phyloP scores from a whole-genome alignment of 2,797 vertebrate species.

The Rhinella marina region DNA sequence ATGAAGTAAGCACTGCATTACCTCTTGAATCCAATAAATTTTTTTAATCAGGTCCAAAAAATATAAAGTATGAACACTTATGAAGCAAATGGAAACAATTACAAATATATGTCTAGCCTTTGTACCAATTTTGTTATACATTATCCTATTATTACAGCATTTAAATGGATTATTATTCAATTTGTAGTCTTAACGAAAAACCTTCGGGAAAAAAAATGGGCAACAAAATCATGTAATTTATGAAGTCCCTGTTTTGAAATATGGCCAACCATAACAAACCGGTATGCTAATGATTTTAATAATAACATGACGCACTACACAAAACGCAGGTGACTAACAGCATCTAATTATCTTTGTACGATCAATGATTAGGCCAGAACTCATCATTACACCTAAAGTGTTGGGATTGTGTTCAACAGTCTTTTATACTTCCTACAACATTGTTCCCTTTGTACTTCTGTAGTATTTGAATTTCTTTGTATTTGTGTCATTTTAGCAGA shows the following conservation, averaged over 20 bases:
- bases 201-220: neutral
- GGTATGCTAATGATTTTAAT: constrained; percentile 36
- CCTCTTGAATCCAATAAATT: constrained; percentile 3
- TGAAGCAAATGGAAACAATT: constrained; percentile 3
- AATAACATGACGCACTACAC: constrained; percentile 29
- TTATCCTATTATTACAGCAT: neutral
- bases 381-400: constrained; percentile 41
- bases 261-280: constrained; percentile 52
- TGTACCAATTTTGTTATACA: neutral
- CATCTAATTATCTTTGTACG: constrained; percentile 52
- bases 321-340: constrained; percentile 54
- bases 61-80: constrained; percentile 1
- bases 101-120: neutral
- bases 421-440: constrained; percentile 26
- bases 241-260: constrained; percentile 38
- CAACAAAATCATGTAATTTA: neutral
- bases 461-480: constrained; percentile 35
- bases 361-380: constrained; percentile 35
- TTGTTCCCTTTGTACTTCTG: neutral
- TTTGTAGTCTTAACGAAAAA: neutral
- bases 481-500: constrained; percentile 1
- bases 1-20: constrained; percentile 13
- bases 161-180: constrained; percentile 18
- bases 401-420: constrained; percentile 21
- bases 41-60: constrained; percentile 12